These are phyloP conservation scores for Loripinus fragilis DNA, from an alignment of 2,888 invertebrate species.

Conservation along the genomic window DNA sequence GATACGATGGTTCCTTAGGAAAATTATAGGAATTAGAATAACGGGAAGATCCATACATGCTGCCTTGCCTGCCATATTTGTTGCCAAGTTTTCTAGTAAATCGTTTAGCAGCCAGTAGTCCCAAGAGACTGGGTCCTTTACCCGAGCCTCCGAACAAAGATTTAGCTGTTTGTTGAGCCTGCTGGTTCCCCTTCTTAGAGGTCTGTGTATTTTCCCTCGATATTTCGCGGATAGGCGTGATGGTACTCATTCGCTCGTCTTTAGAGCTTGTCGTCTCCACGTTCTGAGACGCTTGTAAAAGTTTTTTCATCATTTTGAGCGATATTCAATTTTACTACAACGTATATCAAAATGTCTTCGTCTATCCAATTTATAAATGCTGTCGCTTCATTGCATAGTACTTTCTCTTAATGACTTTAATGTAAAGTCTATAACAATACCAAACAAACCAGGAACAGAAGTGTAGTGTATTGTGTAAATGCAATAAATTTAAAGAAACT, in stretches of 20 bases:
- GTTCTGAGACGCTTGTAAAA: constrained; percentile 7
- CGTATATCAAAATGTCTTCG: neutral
- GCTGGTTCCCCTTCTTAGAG: neutral
- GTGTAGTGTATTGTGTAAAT: too few relatives aligned
- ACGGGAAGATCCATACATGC: constrained; percentile 53
- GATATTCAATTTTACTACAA: neutral
- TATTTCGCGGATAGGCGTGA: neutral
- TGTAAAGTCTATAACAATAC: neutral
- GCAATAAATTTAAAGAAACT: too few relatives aligned
- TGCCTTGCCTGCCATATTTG: constrained; percentile 52
- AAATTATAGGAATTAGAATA: constrained; percentile 41
- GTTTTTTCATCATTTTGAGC: constrained; percentile 21
- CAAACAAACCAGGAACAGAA: neutral
- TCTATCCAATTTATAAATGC: neutral
- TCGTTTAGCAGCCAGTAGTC: constrained; percentile 57
- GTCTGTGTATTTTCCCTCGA: constrained; percentile 1
- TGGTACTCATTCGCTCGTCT: neutral
- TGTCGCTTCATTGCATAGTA: neutral
- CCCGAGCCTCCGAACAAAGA: constrained; percentile 39
- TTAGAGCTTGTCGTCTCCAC: neutral
- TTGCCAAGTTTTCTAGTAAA: constrained; percentile 47
- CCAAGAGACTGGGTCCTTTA: constrained; percentile 55
- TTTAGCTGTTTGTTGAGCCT: constrained; percentile 9
- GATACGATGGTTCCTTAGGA: constrained; percentile 68
- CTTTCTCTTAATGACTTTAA: neutral